Evolutionary conservation across 1,140 invertebrate species (phyloP).

Genomic region (Trichonephila clavipes): DNA sequence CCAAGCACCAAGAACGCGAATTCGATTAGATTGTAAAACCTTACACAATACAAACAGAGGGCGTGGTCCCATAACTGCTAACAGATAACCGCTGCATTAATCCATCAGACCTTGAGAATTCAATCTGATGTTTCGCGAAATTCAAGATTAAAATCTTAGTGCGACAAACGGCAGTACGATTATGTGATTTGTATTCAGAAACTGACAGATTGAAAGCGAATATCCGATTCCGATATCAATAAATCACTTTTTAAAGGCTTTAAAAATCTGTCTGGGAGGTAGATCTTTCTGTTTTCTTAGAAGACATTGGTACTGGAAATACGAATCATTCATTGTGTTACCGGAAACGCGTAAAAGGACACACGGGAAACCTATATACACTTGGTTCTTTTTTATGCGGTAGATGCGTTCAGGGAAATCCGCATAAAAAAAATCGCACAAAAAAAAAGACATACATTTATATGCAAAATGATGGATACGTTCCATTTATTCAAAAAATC

Average conservation of each 20-base stretch:
- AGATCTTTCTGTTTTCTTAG: neutral
- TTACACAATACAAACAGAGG: constrained; percentile 8
- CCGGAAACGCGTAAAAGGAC: neutral
- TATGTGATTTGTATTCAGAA: constrained; percentile 28
- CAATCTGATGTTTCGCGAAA: constrained; percentile 9
- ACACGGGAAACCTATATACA: constrained; percentile 20
- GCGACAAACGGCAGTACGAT: neutral
- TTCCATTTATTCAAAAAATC: too few relatives aligned
- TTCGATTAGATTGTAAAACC: neutral
- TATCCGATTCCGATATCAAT: neutral
- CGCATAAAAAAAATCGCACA: too few relatives aligned
- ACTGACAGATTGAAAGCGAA: constrained; percentile 20
- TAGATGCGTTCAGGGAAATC: too few relatives aligned
- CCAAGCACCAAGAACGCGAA: neutral
- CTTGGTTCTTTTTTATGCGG: too few relatives aligned
- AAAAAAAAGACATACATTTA: too few relatives aligned
- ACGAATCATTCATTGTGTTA: constrained; percentile 5
- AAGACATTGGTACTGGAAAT: neutral
- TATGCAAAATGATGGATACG: too few relatives aligned
- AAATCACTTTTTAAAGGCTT: constrained; percentile 15
- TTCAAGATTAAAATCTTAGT: neutral
- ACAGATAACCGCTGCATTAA: constrained; percentile 3
- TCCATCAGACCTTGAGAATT: constrained; percentile 33
- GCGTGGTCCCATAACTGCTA: constrained; percentile 3
- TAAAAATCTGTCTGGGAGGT: neutral